Base-by-base conservation (phyloP, 37 sponge, comb jelly and placozoan species). In the Spongilla lacustris region DNA sequence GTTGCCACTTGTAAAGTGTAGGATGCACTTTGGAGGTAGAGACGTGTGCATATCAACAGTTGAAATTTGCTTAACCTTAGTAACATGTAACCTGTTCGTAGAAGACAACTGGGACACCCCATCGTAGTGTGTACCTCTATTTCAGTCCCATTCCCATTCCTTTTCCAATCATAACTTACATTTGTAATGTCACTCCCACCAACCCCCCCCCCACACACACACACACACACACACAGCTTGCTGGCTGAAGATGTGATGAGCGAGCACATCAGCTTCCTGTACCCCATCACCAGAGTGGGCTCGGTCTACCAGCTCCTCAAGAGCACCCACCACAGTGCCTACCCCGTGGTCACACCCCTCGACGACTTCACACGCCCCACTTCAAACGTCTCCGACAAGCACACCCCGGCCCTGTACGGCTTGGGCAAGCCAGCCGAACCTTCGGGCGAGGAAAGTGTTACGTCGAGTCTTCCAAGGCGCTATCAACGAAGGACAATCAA, bases 211-310 rank as follows among this genome's bases (percentile, higher is more conserved):
- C 41, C 41, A 9, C 41, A 3, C 41, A 41, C 41, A 3, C 41
- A 3, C 41, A 3, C 41, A 41, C 41, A 9, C 3, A 41, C 41
- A 6, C 6, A 0, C 83, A 95, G 91, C 71, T 49, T 97, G n/a
- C 49, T 76, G 31, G 97, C 97, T 14, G 77, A 71, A 50, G 95
- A 97, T 50, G 83, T 97, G 78, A 94, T 97, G 97, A 85, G 82
- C 48, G 68, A 81, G 0, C 41, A 89, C 46, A 80, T 92, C 72
- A 76, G 68, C 71, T 93, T 90, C 81, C 35, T 93, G 25, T 93
- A 86, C 74, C 93, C 93, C 36, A 84, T 89, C 81, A 93, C 90
- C 8, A 49, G 85, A 0, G 91, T 94, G 19, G 66, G 80, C 8
- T 83, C 85, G 33, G 75, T 94, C 31, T 88, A 73, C 68, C 37